phyloP scores from a whole-genome alignment of 2,113 vertebrate species.

The Zingel zingel region DNA sequence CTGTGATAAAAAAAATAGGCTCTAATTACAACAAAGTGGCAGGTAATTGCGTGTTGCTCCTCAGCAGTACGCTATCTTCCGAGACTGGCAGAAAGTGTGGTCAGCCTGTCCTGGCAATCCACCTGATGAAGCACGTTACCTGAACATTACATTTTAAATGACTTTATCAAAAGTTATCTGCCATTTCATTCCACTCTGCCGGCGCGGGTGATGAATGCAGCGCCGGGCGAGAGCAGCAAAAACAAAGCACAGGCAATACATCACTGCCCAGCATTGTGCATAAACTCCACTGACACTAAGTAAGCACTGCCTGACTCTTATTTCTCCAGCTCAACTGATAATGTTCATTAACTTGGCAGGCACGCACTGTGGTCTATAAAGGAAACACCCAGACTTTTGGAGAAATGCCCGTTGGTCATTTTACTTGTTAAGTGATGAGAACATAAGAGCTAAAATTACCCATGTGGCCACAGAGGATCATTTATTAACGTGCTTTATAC shows the following conservation, averaged over 20 bases:
- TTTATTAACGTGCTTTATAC: not conserved
- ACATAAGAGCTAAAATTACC: constrained; percentile 5
- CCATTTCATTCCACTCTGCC: constrained; percentile 53
- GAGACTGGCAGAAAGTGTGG: constrained; percentile 61
- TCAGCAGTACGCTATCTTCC: constrained; percentile 70
- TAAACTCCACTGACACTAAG: constrained; percentile 63
- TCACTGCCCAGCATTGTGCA: constrained; percentile 53
- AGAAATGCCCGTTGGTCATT: constrained; percentile 21
- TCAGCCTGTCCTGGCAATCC: constrained; percentile 36
- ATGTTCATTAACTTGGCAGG: constrained; percentile 52
- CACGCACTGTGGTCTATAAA: constrained; percentile 14
- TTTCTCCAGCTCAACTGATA: constrained; percentile 38
- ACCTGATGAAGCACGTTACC: constrained; percentile 43
- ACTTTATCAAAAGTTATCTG: constrained; percentile 67
- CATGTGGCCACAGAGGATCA: not conserved
- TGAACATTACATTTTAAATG: constrained; percentile 58
- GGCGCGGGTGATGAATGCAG: constrained; percentile 67
- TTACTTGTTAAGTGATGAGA: constrained; percentile 20
- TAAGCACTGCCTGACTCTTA: constrained; percentile 43
- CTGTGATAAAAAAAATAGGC: constrained; percentile 77
- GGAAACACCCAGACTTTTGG: constrained; percentile 11
- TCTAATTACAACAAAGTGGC: constrained; percentile 82
- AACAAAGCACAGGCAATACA: constrained; percentile 58
- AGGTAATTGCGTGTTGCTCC: constrained; percentile 82
- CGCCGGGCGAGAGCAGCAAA: constrained; percentile 22